These are phyloP conservation scores for Myotis daubentonii DNA, from an alignment of 2,797 vertebrate genomes.

Conservation along the genomic window DNA sequence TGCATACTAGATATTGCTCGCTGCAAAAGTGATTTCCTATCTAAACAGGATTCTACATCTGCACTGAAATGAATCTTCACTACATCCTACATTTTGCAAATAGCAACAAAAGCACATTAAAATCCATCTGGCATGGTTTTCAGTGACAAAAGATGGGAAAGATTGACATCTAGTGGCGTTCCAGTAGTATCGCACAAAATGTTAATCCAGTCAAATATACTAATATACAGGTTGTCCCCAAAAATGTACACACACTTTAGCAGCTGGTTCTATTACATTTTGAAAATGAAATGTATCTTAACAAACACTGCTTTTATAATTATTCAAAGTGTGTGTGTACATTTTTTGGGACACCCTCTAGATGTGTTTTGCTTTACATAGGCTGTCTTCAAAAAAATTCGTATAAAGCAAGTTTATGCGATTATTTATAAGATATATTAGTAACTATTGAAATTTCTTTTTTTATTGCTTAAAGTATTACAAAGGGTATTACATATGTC, in stretches of 20 bases:
- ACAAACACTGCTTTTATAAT: too few species aligned
- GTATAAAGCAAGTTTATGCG: neutral
- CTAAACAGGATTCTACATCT: neutral
- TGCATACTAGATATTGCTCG: neutral
- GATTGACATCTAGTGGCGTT: conserved; percentile 17
- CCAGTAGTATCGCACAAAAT: neutral
- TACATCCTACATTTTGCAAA: neutral
- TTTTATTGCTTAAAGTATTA: too few species aligned
- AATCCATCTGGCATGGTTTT: neutral
- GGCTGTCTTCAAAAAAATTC: neutral
- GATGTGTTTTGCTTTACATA: neutral
- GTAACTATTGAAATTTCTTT: neutral
- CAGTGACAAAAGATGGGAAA: neutral
- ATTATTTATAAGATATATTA: neutral
- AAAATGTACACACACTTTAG: too few species aligned
- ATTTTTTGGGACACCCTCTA: too few species aligned
- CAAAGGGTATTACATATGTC: too few species aligned
- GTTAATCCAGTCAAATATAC: neutral
- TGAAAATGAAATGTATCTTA: too few species aligned
- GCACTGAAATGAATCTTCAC: neutral
- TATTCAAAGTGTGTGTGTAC: too few species aligned
- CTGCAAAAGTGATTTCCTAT: neutral
- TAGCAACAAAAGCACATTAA: neutral
- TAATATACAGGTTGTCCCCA: too few species aligned
- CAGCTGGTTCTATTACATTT: too few species aligned